A percentile compares a stretch with the other conserved stretches of the same genome.
These are phyloP conservation scores for Pelodytes ibericus DNA, from an alignment of 2,797 vertebrate species.

Conservation along the genomic window DNA sequence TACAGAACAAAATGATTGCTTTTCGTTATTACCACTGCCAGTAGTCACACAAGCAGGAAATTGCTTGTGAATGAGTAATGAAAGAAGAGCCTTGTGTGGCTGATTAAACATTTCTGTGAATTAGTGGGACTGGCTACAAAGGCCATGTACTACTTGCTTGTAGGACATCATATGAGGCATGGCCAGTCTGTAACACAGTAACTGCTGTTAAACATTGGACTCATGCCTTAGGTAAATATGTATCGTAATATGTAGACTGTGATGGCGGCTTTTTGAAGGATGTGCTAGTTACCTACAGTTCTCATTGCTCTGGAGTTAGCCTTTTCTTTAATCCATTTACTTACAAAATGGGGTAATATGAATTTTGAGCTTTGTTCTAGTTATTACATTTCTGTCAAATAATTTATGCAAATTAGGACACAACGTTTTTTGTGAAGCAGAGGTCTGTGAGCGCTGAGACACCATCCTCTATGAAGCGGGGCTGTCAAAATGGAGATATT, in stretches of 20 bases:
- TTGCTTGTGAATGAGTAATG: conserved; percentile 43
- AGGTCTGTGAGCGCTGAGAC: too few species aligned
- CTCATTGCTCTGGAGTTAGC: too few species aligned
- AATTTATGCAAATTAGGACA: too few species aligned
- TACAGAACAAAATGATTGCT: conserved; percentile 34
- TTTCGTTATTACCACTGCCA: conserved; percentile 14
- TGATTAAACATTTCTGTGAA: background rate
- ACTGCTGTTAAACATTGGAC: background rate
- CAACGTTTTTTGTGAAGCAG: too few species aligned
- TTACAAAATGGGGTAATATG: too few species aligned
- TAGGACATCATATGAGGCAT: background rate
- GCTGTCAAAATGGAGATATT: too few species aligned
- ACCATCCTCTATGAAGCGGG: too few species aligned
- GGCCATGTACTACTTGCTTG: background rate
- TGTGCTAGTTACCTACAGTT: too few species aligned
- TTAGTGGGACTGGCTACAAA: background rate
- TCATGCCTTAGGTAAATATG: background rate
- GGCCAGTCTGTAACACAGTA: background rate
- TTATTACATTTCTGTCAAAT: too few species aligned
- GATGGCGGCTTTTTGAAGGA: background rate
- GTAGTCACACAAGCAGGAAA: conserved; percentile 45
- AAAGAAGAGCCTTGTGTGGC: conserved; percentile 6
- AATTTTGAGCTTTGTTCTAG: too few species aligned
- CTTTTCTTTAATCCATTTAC: too few species aligned
- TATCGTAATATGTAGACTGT: background rate